Evolutionary conservation across 1,140 invertebrate genomes (phyloP), one percentile per base, ranked within the genome.

Genomic region (Drosophila biarmipes): DNA sequence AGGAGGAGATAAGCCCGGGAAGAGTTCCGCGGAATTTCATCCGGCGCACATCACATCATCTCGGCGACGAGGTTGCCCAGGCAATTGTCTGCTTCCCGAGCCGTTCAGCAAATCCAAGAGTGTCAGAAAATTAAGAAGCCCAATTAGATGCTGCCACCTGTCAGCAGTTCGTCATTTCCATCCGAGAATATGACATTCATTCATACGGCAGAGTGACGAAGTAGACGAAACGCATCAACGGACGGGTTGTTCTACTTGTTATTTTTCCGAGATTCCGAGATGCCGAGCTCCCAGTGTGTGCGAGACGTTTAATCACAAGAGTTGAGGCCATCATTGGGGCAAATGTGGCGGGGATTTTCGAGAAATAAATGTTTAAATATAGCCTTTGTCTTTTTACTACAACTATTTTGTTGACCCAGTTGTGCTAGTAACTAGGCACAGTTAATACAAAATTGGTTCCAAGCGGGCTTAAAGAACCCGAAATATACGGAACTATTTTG

Each of bases 161-260:
- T 91, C 90, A 91, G 90, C 90, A 91, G 90, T 91, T 91, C 90
- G 90, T 91, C 90, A 91, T 91, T 58, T 86, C 67, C 73, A 74
- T 69, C 73, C 66, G 69, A 59, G 81, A 90, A 81, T 90, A 86
- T 89, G 84, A 90, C 84, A 87, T 89, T 80, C 80, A 77, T 87
- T 87, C 84, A 89, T 89, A 61, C 61, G 85, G 54, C 85, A 67
- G 64, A 86, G 64, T 85, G 84, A 80, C 72, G 76, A 87, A 73
- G 66, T 79, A 89, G 75, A 73, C 79, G 84, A 84, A 67, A 81
- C 82, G 81, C 71, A 66, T 78, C 71, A 69, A 64, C 79, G 73
- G 71, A 76, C 72, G 64, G 79, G 61, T 62, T 76, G 61, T 78
- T 61, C 48, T 66, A 54, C 24, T 54, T 76, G 56, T 71, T 49